Conservation (phyloP, 2,888 invertebrate species). For the Hylaea fasciaria region DNA sequence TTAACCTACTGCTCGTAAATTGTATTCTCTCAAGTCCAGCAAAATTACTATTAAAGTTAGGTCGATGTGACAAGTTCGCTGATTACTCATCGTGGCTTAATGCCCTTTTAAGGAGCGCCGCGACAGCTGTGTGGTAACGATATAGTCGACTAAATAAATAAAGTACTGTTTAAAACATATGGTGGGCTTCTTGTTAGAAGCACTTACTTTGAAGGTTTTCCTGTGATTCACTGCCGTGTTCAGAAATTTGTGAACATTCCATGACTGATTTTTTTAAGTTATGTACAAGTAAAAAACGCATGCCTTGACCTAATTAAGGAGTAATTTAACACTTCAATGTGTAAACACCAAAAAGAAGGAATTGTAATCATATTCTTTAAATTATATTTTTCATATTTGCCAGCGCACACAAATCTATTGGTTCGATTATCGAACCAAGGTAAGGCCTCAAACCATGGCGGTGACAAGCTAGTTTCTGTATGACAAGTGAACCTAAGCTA, state of each 20-base stretch:
- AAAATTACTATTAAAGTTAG: constrained; percentile 42
- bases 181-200: constrained; percentile 29
- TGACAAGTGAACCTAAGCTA: too few relatives aligned
- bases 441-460: constrained; percentile 51
- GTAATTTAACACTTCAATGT: too few relatives aligned
- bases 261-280: neutral
- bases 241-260: neutral
- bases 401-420: constrained; percentile 71
- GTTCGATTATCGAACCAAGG: constrained; percentile 76
- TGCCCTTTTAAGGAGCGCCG: constrained; percentile 35
- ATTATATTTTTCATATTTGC: constrained; percentile 1
- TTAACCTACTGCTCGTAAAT: neutral
- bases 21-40: constrained; percentile 18
- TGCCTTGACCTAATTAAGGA: too few relatives aligned
- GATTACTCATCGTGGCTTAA: constrained; percentile 39
- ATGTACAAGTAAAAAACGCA: too few relatives aligned
- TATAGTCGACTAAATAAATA: constrained; percentile 28
- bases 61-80: constrained; percentile 39
- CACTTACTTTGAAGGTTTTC: constrained; percentile 16
- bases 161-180: constrained; percentile 30
- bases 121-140: constrained; percentile 25
- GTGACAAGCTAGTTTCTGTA: neutral
- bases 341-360: too few relatives aligned
- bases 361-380: too few relatives aligned
- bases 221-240: constrained; percentile 5